Conservation (phyloP, 2,113 vertebrate species). For the Ariopsis seemanni region DNA sequence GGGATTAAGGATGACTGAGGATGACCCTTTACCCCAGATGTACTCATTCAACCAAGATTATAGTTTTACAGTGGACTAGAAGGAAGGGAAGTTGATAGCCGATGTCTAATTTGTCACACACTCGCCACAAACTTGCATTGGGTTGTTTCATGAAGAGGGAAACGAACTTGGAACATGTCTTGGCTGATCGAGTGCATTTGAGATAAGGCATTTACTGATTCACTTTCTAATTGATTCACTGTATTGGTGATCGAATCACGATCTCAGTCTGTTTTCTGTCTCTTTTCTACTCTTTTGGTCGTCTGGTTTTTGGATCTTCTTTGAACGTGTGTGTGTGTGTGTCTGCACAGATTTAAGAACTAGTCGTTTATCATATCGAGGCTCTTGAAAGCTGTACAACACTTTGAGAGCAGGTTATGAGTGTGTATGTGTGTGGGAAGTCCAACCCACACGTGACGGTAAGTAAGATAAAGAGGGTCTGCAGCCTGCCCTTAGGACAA, state of each 20-base stretch:
- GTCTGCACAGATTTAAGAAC: neutral
- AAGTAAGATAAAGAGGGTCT: slow-evolving; percentile 20
- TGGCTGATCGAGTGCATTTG: neutral
- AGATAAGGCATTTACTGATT: neutral
- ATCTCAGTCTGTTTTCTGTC: no score
- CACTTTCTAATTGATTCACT: neutral
- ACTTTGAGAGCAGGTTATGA: neutral
- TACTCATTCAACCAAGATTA: neutral
- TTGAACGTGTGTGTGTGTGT: neutral
- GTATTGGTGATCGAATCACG: neutral
- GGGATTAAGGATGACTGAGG: neutral
- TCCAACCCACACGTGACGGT: slow-evolving; percentile 6
- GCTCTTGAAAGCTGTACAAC: neutral
- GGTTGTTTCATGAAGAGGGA: neutral
- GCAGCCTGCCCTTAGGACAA: neutral
- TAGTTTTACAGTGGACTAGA: neutral
- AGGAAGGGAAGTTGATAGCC: neutral
- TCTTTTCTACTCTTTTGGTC: neutral
- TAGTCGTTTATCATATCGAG: slow-evolving; percentile 1
- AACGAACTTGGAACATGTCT: neutral
- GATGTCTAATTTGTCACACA: neutral
- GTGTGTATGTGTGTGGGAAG: slow-evolving; percentile 1
- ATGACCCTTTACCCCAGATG: neutral
- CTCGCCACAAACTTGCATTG: neutral
- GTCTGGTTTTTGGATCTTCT: neutral